Conservation (phyloP, 92 coral and sea anemone genomes). For the Parazoanthus darwini region DNA sequence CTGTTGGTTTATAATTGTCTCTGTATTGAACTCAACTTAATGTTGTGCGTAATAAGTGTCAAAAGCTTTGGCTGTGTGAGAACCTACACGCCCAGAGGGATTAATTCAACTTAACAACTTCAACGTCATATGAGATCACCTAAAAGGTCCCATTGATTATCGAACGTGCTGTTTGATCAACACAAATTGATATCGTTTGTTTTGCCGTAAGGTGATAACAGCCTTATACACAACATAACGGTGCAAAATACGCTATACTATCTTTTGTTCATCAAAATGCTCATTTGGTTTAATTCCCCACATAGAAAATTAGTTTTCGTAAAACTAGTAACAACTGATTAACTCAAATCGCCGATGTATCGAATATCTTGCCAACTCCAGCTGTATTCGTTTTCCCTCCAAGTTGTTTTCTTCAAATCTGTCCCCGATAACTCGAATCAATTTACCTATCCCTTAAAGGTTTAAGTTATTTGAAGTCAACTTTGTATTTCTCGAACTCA, state of each 20-base stretch:
- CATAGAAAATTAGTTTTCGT: no score
- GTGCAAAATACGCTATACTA: no score
- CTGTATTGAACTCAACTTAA: neutral
- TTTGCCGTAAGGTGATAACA: neutral
- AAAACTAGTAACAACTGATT: no score
- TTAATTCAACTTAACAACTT: no score
- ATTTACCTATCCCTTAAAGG: no score
- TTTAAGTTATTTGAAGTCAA: no score
- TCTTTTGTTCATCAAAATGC: neutral
- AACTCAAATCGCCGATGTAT: no score
- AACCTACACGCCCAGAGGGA: neutral
- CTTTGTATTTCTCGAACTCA: no score
- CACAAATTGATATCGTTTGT: neutral
- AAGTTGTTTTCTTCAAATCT: no score
- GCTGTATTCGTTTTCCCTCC: no score
- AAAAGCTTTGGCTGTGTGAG: neutral
- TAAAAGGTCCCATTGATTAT: neutral
- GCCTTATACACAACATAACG: neutral
- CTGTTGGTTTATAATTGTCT: neutral
- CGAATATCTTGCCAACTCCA: no score
- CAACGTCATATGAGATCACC: neutral
- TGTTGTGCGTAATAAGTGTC: neutral
- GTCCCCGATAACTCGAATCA: no score
- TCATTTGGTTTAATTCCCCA: neutral
- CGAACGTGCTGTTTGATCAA: neutral